Conservation (phyloP, 2,888 invertebrate genomes). For the Trichogramma dendrolimi region DNA sequence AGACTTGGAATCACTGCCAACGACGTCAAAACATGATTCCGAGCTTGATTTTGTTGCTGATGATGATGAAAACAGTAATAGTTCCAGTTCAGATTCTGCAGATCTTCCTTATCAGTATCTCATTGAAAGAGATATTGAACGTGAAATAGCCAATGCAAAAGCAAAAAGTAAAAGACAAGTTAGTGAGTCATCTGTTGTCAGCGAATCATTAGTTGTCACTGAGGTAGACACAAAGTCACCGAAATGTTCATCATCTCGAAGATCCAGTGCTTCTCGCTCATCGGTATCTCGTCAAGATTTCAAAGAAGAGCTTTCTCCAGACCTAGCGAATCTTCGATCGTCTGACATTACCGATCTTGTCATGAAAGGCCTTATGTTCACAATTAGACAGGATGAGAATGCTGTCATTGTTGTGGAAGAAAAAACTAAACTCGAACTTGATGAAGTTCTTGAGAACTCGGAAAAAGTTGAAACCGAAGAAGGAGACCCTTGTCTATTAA, state of each 20-base stretch:
- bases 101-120: conserved; percentile 45
- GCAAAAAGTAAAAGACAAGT: conserved; percentile 16
- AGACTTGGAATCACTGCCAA: not conserved
- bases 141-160: conserved; percentile 39
- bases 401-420: conserved; percentile 47
- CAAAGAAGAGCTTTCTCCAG: conserved; percentile 18
- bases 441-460: conserved; percentile 50
- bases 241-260: conserved; percentile 10
- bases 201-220: not conserved
- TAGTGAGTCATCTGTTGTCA: conserved; percentile 8
- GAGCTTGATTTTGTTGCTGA: not conserved
- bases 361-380: conserved; percentile 51
- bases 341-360: conserved; percentile 48
- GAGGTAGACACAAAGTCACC: not conserved
- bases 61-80: conserved; percentile 25
- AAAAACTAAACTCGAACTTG: conserved; percentile 46
- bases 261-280: conserved; percentile 3
- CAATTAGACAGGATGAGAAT: conserved; percentile 45
- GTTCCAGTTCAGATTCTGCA: conserved; percentile 30
- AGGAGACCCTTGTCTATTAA: conserved; percentile 45
- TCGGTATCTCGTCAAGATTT: conserved; percentile 9
- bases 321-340: conserved; percentile 36
- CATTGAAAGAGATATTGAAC: conserved; percentile 43
- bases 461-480: conserved; percentile 46
- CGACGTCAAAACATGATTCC: not conserved